Evolutionary conservation across 1,140 invertebrate species (phyloP).

Genomic region (Hypothenemus hampei): DNA sequence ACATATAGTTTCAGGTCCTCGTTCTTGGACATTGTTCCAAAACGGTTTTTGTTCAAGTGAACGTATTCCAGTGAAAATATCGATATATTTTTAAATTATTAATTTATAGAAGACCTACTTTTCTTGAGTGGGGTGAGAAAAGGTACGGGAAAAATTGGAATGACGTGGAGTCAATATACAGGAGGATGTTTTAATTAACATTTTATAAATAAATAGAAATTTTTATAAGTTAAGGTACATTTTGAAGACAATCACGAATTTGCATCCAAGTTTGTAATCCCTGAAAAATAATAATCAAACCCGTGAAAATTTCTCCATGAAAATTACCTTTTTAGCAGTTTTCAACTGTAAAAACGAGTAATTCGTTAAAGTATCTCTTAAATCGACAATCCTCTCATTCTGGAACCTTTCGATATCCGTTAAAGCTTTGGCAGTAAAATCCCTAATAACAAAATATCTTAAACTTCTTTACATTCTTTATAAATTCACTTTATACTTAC

Average conservation of each 20-base stretch:
- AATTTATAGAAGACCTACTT: no score
- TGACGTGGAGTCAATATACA: no score
- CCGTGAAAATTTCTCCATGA: background rate
- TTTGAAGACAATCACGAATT: conserved; percentile 67
- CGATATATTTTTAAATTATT: background rate
- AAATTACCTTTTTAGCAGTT: conserved; percentile 69
- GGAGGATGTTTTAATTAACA: no score
- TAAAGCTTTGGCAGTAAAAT: conserved; percentile 66
- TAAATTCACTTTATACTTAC: conserved; percentile 45
- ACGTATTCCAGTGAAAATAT: background rate
- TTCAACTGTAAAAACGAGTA: conserved; percentile 76
- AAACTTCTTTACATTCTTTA: background rate
- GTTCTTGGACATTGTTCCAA: no score
- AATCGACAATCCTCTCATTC: conserved; percentile 68
- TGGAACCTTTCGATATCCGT: conserved; percentile 74
- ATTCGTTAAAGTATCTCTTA: conserved; percentile 69
- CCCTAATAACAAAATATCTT: conserved; percentile 46
- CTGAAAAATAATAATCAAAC: conserved; percentile 46
- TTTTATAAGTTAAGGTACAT: no score
- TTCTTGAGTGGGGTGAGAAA: no score
- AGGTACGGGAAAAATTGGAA: no score
- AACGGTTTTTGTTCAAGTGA: background rate
- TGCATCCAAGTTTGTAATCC: conserved; percentile 70
- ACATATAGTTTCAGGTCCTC: no score
- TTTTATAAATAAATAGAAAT: no score